Conservation (phyloP, 1,140 invertebrate genomes). For the Orius insidiosus region DNA sequence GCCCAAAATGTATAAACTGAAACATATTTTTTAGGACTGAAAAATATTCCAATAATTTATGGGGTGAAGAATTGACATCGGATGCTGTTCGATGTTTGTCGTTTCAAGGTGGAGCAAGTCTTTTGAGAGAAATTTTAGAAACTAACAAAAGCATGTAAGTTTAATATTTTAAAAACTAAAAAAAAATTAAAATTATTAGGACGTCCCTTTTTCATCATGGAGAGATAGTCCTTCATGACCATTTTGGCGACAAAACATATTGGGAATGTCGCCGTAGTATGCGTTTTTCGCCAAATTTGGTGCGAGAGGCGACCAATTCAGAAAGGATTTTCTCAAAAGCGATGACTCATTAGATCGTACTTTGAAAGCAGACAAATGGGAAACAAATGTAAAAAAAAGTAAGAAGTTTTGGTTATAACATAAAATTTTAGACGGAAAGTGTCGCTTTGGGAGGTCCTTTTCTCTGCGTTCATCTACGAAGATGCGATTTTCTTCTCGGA, state of each 20-base stretch:
- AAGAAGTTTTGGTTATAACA: too few relatives aligned
- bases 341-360: conserved; percentile 43
- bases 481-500: conserved; percentile 62
- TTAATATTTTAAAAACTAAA: too few relatives aligned
- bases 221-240: conserved; percentile 75
- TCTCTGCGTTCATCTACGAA: conserved; percentile 61
- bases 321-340: conserved; percentile 48
- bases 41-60: background rate
- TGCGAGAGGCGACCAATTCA: conserved; percentile 53
- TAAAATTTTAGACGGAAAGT: conserved; percentile 27
- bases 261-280: conserved; percentile 83
- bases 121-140: conserved; percentile 33
- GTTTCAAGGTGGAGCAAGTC: conserved; percentile 61
- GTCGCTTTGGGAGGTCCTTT: conserved; percentile 52
- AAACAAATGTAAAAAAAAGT: too few relatives aligned
- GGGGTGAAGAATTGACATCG: conserved; percentile 31
- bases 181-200: too few relatives aligned
- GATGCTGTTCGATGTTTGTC: conserved; percentile 55
- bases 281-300: conserved; percentile 59
- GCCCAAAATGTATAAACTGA: too few relatives aligned
- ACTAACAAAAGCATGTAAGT: too few relatives aligned
- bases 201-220: background rate
- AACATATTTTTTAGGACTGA: conserved; percentile 32
- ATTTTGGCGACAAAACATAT: conserved; percentile 63
- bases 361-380: conserved; percentile 36